Evolutionary conservation across 1,140 invertebrate species (phyloP), one percentile per base, ranked within the genome.

Genomic region (Atopsyche davidsoni): DNA sequence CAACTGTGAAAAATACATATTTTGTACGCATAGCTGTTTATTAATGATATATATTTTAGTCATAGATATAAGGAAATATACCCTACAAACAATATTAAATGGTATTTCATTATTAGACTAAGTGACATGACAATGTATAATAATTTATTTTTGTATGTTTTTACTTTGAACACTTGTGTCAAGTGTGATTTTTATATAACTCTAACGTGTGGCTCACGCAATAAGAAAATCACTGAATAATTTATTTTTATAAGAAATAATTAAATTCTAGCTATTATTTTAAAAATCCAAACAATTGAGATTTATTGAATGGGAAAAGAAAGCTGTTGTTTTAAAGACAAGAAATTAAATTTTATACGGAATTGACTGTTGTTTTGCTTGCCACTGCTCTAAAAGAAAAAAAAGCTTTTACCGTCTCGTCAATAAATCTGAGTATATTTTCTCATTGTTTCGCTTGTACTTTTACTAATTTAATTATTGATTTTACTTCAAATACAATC

Each of bases 1-100:
- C 57, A 13, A 55, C 57, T 58, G 46, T 17, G 49, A 41, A 40
- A 53, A 46, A 38, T 21, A 38, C 22, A 39, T 23, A 21, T 35
- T 35, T 19, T 35, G 13, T 4, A 14, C 14, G n/a, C 13, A 7
- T 4, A 24, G 11, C 16, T 2, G 21, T 11, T 2, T 2, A 44
- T 44, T 16, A 28, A 44, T 10, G 25, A 7, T 28, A 28, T 28
- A 28, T 28, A 28, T 28, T 28, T 28, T 28, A 28, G 7, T 28
- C 7, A 28, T 28, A 28, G 25, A 28, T 28, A 28, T 28, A n/a
- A n/a, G n/a, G n/a, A n/a, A n/a, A n/a, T n/a, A n/a, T n/a, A n/a
- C n/a, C n/a, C n/a, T n/a, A n/a, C n/a, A n/a, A n/a, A n/a, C n/a
- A n/a, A n/a, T n/a, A n/a, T n/a, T n/a, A n/a, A n/a, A n/a, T 28